Base-by-base conservation (phyloP, 2,113 vertebrate species). In the Etheostoma cragini region DNA sequence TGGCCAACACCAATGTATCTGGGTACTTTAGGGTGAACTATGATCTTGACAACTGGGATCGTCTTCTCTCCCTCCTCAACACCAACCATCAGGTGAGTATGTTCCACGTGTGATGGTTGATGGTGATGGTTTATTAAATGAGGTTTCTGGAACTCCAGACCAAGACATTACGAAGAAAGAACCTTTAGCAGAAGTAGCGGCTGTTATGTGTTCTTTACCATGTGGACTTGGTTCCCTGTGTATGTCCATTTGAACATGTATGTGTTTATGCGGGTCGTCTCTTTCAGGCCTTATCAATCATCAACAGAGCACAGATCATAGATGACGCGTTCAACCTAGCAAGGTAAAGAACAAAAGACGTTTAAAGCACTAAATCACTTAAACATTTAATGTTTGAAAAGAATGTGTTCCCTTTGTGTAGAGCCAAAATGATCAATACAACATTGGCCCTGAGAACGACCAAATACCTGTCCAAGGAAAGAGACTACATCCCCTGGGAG, bases 1-100 rank as follows among this genome's bases (percentile, higher is more conserved):
- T 99, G 78, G 93, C 96, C 73, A 99, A 99, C 89, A 78, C 96
- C 22, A 78, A 98, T 0, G 94, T 97, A 60, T 96, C 93, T 0
- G 98, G 97, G 19, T 99, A 97, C 78, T 99, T 95, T 93, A 95
- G 94, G 24, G 97, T 99, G 82, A 99, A 99, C 92, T 99, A 99
- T 3, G 96, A 99, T n/a, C 22, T 2, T 0, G 79, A 58, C 4
- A 99, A 99, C 93, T 99, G 98, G 98, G 21, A 87, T 13, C 95
- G 77, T 53, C 95, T 99, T 56, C 88, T 97, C 21, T 0, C 0
- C 0, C 91, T 96, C 89, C 96, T 99, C 70, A 24, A 22, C 57
- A 69, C 0, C 0, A 0, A 94, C 58, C 95, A 71, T 0, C 0
- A 1, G 90, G 98, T 97, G 67, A 88, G 57, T 11, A 42, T 42